A percentile compares a stretch with the other conserved stretches of the same genome.
phyloP scores from a whole-genome alignment of 1,140 invertebrate genomes.

The Diabrotica undecimpunctata region DNA sequence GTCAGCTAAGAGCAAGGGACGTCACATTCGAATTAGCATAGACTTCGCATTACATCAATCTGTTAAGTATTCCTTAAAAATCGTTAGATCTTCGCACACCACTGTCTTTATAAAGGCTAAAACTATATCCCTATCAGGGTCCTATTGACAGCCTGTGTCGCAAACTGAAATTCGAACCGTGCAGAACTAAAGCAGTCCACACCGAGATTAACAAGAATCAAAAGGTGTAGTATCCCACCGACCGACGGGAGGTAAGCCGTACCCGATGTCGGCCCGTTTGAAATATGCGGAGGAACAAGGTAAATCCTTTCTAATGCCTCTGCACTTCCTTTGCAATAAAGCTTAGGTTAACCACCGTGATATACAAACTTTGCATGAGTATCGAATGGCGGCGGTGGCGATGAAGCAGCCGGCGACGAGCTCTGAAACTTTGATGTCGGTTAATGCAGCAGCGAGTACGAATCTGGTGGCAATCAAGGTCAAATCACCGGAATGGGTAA shows the following conservation, averaged over 20 bases:
- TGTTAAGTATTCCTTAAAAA: no score
- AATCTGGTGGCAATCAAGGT: not conserved
- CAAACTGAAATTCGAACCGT: no score
- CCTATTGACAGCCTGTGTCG: no score
- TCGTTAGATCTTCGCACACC: no score
- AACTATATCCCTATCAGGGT: no score
- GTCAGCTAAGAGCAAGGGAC: no score
- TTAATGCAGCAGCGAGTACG: constrained; percentile 14
- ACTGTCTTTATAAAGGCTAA: no score
- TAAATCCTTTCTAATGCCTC: constrained; percentile 27
- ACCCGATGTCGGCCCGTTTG: constrained; percentile 12
- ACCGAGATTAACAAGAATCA: constrained; percentile 13
- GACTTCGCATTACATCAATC: no score
- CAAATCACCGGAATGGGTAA: no score
- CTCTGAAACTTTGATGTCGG: constrained; percentile 19
- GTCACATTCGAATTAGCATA: no score
- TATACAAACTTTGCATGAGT: constrained; percentile 21
- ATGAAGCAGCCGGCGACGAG: not conserved
- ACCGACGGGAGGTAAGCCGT: constrained; percentile 10
- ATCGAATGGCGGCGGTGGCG: constrained; percentile 13
- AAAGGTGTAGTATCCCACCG: not conserved
- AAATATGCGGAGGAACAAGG: constrained; percentile 26
- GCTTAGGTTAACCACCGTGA: constrained; percentile 27
- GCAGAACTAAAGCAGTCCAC: no score
- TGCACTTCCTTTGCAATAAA: constrained; percentile 31